Evolutionary conservation across 2,797 vertebrate genomes (phyloP), one percentile per base, ranked within the genome.

Genomic region (Urocyon cinereoargenteus): DNA sequence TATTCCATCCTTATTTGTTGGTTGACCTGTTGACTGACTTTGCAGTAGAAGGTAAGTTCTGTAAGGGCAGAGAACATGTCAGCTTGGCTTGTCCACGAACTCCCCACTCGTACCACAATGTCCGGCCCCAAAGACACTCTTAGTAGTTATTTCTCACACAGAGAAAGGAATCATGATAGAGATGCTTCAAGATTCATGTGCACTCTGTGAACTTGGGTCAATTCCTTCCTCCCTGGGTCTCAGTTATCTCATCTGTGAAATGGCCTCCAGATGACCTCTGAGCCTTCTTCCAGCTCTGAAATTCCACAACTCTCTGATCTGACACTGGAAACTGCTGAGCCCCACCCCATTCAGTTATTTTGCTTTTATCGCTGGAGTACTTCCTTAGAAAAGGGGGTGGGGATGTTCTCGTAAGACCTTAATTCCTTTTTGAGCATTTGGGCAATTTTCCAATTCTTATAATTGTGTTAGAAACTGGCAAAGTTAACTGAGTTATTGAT

Each of bases 311-410:
- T 88, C 84, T 92, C 86, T 18, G 49, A 91, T 81, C 68, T 82
- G 94, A 94, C 28, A 24, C 5, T 49, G 95, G 77, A 90, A 90
- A 96, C 53, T 0, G 22, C 84, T 1, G 16, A 26, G 18, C 86
- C 90, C 64, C 87, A 96, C 96, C 97, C 90, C 1, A 18, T 36
- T 70, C 57, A 66, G 96, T 66, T 97, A 97, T 97, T 95, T 96
- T 84, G 62, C 87, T 79, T 96, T 96, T 92, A 93, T 96, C 4
- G 0, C 59, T 51, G 10, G 53, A 97, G 40, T 16, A 79, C 53
- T 96, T 96, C 91, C 94, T 97, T 96, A 96, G 92, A 89, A 96
- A 96, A 96, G 40, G 49, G 78, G 62, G 90, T 68, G 92, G 82
- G 72, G n/a, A 84, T 79, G 68, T 96, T 91, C 85, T 91, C 14